Evolutionary conservation across 2,113 vertebrate genomes (phyloP).

Genomic region (Daphoenositta chrysoptera): DNA sequence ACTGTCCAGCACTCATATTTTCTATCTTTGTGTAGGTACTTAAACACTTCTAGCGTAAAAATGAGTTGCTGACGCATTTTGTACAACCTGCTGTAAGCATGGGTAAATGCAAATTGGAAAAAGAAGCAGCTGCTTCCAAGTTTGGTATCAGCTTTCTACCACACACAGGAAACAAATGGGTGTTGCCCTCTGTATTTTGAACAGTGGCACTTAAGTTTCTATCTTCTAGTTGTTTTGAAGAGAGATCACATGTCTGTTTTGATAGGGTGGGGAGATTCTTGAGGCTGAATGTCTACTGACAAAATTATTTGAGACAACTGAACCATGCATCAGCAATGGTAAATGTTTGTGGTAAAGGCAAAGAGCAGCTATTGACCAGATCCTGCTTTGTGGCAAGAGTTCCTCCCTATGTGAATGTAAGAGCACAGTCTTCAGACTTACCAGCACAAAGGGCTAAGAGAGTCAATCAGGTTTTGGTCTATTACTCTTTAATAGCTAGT

Average conservation of each 20-base stretch:
- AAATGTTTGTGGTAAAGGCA: not conserved
- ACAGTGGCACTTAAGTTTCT: not conserved
- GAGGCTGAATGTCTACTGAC: not conserved
- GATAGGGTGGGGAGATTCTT: not conserved
- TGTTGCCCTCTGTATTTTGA: conserved; percentile 34
- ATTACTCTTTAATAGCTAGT: not conserved
- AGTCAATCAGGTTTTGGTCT: not conserved
- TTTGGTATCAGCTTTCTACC: conserved; percentile 1
- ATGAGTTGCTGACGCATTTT: not conserved
- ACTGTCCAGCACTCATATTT: not conserved
- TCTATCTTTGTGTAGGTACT: not conserved
- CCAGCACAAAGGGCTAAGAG: not conserved
- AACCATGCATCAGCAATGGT: not conserved
- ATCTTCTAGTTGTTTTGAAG: conserved; percentile 22
- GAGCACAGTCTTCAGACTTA: not conserved
- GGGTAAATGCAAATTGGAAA: not conserved
- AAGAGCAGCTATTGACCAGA: not conserved
- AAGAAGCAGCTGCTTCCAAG: conserved; percentile 21
- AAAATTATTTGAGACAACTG: not conserved
- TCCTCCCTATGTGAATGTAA: not conserved
- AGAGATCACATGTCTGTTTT: conserved; percentile 7
- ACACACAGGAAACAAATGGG: conserved; percentile 60
- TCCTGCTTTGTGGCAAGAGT: conserved; percentile 4
- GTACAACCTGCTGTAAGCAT: not conserved
- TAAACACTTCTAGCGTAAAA: not conserved